Conservation (phyloP, 2,113 vertebrate species). For the Entomyzon cyanotis region DNA sequence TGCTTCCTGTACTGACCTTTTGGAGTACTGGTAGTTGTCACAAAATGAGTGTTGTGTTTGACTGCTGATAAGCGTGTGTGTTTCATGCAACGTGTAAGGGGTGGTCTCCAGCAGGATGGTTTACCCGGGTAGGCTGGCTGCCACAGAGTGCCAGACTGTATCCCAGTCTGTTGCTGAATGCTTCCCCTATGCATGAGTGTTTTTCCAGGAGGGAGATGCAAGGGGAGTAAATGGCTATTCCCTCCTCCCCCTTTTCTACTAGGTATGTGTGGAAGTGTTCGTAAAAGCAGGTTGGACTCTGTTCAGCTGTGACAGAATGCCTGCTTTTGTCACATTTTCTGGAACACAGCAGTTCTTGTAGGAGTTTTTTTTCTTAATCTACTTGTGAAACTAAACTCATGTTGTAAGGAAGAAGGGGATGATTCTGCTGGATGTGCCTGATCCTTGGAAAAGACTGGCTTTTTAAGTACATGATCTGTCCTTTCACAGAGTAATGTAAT, state of each 20-base stretch:
- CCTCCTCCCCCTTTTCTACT: background rate
- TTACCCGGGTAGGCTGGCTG: background rate
- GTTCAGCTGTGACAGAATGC: background rate
- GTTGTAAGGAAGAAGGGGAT: background rate
- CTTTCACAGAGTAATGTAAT: background rate
- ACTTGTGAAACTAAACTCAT: background rate
- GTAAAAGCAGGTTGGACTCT: background rate
- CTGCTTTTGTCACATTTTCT: conserved; percentile 8
- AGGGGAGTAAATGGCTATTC: background rate
- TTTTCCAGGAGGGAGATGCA: background rate
- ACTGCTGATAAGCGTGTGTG: rapidly evolving
- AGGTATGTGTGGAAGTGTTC: background rate
- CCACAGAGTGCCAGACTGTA: background rate
- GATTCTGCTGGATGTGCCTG: background rate
- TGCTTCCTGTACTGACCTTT: background rate
- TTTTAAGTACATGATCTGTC: background rate
- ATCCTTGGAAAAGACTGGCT: background rate
- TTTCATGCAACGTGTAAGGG: background rate
- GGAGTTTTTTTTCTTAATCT: conserved; percentile 8
- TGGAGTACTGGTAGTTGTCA: background rate
- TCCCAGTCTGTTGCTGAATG: background rate
- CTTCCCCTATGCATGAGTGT: background rate
- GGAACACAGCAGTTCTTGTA: background rate
- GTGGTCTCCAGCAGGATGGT: background rate
- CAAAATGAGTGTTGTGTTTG: background rate